phyloP scores from a whole-genome alignment of 2,888 invertebrate genomes.

The Scrobipalpa atriplicella region DNA sequence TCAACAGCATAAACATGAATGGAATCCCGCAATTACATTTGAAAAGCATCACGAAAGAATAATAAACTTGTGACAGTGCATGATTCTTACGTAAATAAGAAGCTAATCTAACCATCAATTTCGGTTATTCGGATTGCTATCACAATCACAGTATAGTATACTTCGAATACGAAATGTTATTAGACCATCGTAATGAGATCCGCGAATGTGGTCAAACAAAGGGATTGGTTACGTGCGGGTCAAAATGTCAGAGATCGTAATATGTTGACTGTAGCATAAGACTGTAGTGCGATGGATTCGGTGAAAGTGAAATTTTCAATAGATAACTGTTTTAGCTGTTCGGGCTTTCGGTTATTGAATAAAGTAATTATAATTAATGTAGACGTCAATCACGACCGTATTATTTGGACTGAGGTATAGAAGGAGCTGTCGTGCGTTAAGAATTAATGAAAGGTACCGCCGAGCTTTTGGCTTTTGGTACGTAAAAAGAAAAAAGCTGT shows the following conservation, averaged over 20 bases:
- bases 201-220: slow-evolving; percentile 4
- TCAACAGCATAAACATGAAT: slow-evolving; percentile 16
- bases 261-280: too few species aligned
- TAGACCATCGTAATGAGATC: slow-evolving; percentile 18
- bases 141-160: slow-evolving; percentile 35
- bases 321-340: slow-evolving; percentile 62
- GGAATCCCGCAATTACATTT: slow-evolving; percentile 59
- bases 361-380: slow-evolving; percentile 72
- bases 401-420: slow-evolving; percentile 46
- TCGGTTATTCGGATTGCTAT: slow-evolving; percentile 59
- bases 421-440: slow-evolving; percentile 51
- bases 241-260: slow-evolving; percentile 15
- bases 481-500: background rate
- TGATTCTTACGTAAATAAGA: slow-evolving; percentile 67
- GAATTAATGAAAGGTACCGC: slow-evolving; percentile 28
- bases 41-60: slow-evolving; percentile 45
- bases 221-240: slow-evolving; percentile 22
- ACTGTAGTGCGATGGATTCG: slow-evolving; percentile 36
- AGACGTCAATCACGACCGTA: slow-evolving; percentile 66
- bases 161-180: slow-evolving; percentile 17
- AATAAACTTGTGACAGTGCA: slow-evolving; percentile 49
- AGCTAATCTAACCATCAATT: slow-evolving; percentile 60
- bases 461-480: background rate
- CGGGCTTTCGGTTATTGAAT: slow-evolving; percentile 59
- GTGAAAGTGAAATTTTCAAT: slow-evolving; percentile 76